phyloP scores from a whole-genome alignment of 2,113 vertebrate genomes.

The Phalacrocorax carbo region DNA sequence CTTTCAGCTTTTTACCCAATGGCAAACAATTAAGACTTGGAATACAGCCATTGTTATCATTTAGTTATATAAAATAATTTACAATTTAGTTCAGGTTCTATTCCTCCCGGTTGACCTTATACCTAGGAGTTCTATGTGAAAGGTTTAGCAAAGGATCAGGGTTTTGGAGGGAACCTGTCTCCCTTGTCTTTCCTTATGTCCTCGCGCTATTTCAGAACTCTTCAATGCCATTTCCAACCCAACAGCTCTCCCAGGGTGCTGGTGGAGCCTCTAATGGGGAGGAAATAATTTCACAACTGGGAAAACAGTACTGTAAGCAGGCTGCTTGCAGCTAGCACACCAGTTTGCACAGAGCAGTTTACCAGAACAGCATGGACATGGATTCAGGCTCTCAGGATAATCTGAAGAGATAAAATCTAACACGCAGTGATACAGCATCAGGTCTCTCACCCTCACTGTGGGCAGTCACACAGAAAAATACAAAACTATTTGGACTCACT shows the following conservation, averaged over 20 bases:
- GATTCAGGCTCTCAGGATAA: neutral
- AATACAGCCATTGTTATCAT: neutral
- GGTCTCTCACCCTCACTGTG: neutral
- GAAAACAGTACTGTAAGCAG: neutral
- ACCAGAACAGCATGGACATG: neutral
- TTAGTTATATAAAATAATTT: neutral
- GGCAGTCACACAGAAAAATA: neutral
- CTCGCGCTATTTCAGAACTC: neutral
- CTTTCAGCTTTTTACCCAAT: neutral
- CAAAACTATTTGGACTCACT: constrained; percentile 70
- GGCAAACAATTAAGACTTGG: neutral
- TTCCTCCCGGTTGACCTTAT: neutral
- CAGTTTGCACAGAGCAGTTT: neutral
- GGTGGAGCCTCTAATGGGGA: neutral
- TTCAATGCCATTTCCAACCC: neutral
- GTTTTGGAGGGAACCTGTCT: neutral
- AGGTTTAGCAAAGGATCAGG: neutral
- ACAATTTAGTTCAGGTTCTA: neutral
- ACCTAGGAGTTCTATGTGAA: neutral
- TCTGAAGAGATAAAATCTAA: neutral
- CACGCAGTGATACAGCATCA: neutral
- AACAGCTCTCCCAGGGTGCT: neutral
- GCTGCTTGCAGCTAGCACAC: neutral
- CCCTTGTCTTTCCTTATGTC: neutral
- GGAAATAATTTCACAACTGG: neutral